Conservation (phyloP, 2,888 invertebrate species). For the Spilosoma lubricipeda region DNA sequence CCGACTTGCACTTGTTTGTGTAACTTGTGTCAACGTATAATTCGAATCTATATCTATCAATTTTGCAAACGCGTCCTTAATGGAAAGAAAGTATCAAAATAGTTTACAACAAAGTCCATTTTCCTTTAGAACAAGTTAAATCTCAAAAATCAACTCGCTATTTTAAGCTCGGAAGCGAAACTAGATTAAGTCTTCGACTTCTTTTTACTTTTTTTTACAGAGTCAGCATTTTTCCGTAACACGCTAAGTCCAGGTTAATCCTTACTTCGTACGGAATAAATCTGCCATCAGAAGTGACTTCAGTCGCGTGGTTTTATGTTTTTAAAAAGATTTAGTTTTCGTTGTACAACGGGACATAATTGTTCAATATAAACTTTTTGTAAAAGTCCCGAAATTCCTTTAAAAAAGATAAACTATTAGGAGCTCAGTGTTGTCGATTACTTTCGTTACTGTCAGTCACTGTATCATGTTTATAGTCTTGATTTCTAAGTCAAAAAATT, state of each 20-base stretch:
- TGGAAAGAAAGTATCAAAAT: background rate
- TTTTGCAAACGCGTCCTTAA: no score
- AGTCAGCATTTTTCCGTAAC: slow-evolving; percentile 36
- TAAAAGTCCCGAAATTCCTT: background rate
- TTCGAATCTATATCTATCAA: no score
- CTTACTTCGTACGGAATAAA: slow-evolving; percentile 37
- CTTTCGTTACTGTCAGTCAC: background rate
- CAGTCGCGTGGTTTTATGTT: slow-evolving; percentile 34
- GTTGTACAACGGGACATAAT: no score
- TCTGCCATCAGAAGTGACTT: slow-evolving; percentile 27
- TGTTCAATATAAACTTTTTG: no score
- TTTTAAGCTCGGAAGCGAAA: slow-evolving; percentile 3
- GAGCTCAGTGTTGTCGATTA: background rate
- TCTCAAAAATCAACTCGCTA: slow-evolving; percentile 11
- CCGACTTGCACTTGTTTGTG: no score
- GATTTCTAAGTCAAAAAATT: background rate
- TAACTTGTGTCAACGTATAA: no score
- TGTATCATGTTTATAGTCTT: background rate
- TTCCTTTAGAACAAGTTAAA: background rate
- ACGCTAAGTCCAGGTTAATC: slow-evolving; percentile 45
- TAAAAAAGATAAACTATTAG: slow-evolving; percentile 23
- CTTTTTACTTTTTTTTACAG: slow-evolving; percentile 21
- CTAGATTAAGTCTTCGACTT: slow-evolving; percentile 16
- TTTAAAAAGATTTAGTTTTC: background rate
- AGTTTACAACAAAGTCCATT: background rate